Conservation (phyloP, 1,140 invertebrate genomes). For the Drosophila kikkawai region DNA sequence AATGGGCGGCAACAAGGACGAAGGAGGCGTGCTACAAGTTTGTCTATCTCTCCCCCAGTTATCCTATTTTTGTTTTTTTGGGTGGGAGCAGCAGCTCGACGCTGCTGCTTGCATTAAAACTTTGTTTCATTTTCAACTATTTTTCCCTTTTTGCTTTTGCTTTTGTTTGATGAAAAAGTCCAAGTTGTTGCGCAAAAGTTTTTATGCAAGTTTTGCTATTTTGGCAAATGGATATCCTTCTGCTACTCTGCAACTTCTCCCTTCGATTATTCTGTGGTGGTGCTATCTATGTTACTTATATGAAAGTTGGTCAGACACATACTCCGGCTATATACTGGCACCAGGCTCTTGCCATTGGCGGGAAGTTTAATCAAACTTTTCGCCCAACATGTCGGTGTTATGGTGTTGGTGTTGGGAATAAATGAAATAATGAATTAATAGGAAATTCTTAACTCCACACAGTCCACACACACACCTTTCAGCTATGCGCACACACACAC, state of each 20-base stretch:
- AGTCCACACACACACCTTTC: slow-evolving; percentile 41
- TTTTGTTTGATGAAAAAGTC: slow-evolving; percentile 81
- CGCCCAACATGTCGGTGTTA: slow-evolving; percentile 7
- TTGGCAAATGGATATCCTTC: slow-evolving; percentile 78
- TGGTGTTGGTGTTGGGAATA: neutral
- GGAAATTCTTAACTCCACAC: slow-evolving; percentile 29
- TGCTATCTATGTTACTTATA: slow-evolving; percentile 51
- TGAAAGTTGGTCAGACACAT: slow-evolving; percentile 57
- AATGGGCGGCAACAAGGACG: slow-evolving; percentile 63
- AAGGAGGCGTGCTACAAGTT: slow-evolving; percentile 45
- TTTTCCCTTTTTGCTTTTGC: slow-evolving; percentile 60
- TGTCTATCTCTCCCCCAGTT: slow-evolving; percentile 37
- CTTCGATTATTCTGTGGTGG: slow-evolving; percentile 40
- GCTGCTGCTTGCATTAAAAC: slow-evolving; percentile 71
- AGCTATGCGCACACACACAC: slow-evolving; percentile 18
- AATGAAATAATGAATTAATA: slow-evolving; percentile 47
- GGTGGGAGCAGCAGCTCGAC: slow-evolving; percentile 23
- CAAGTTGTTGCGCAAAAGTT: slow-evolving; percentile 82
- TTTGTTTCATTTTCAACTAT: slow-evolving; percentile 73
- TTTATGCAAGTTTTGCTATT: slow-evolving; percentile 83
- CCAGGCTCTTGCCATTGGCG: slow-evolving; percentile 50
- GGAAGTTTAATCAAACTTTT: slow-evolving; percentile 78
- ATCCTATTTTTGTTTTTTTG: slow-evolving; percentile 36
- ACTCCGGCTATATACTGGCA: slow-evolving; percentile 15
- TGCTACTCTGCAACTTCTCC: slow-evolving; percentile 35